A percentile compares a stretch with the other conserved stretches of the same genome.
These are phyloP conservation scores for Aphis gossypii DNA, from an alignment of 1,140 invertebrate species.

Conservation along the genomic window DNA sequence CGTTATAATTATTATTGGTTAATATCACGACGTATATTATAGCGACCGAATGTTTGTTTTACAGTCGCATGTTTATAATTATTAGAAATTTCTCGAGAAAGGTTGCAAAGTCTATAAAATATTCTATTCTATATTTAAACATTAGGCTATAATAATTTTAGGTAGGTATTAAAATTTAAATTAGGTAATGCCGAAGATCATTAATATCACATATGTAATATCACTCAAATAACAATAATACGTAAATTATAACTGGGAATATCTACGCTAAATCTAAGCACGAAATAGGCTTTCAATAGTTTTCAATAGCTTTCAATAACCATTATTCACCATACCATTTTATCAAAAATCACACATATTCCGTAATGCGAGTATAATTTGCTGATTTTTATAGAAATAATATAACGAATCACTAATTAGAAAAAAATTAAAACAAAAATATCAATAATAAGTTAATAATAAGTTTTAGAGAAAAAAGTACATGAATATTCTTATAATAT, in stretches of 20 bases:
- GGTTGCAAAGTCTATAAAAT: background rate
- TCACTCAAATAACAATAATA: background rate
- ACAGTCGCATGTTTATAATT: too few relatives aligned
- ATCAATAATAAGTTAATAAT: too few relatives aligned
- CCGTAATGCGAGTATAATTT: background rate
- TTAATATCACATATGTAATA: background rate
- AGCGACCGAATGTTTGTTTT: background rate
- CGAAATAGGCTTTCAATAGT: too few relatives aligned
- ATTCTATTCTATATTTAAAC: background rate
- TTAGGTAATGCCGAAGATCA: background rate
- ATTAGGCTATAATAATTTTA: too few relatives aligned
- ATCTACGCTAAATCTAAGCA: too few relatives aligned
- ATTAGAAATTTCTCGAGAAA: background rate
- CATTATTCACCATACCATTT: too few relatives aligned
- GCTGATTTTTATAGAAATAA: background rate
- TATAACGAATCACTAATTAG: background rate
- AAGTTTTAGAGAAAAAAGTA: too few relatives aligned
- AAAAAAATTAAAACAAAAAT: background rate
- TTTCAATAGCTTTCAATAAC: too few relatives aligned
- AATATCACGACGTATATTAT: too few relatives aligned
- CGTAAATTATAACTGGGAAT: too few relatives aligned
- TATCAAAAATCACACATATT: background rate
- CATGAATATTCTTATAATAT: too few relatives aligned
- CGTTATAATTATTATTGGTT: too few relatives aligned
- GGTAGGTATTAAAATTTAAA: background rate